phyloP scores from a whole-genome alignment of 2,113 vertebrate species.

The Corythoichthys haematopterus region DNA sequence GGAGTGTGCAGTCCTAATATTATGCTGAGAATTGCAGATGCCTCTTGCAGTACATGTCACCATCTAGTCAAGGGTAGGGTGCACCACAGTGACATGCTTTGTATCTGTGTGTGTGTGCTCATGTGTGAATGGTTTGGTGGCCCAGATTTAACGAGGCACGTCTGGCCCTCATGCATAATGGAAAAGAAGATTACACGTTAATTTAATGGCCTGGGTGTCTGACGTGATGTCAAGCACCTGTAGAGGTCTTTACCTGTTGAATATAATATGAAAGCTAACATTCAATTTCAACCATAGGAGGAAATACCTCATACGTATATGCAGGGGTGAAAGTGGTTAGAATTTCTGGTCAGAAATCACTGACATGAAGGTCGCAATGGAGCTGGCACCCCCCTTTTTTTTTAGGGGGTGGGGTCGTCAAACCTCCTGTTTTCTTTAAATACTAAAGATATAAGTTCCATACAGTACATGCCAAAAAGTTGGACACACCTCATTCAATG shows the following conservation, averaged over 20 bases:
- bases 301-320: slow-evolving; percentile 41
- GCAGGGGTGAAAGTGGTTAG: not conserved
- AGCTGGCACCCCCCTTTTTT: no score
- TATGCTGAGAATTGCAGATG: slow-evolving; percentile 22
- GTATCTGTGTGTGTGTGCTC: slow-evolving; percentile 7
- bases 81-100: slow-evolving; percentile 32
- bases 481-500: no score
- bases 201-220: slow-evolving; percentile 66
- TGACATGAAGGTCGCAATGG: no score
- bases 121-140: slow-evolving; percentile 34
- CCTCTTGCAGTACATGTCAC: slow-evolving; percentile 38
- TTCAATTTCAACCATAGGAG: slow-evolving; percentile 41
- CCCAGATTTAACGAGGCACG: slow-evolving; percentile 70
- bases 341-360: no score
- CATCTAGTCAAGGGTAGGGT: slow-evolving; percentile 46
- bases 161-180: slow-evolving; percentile 74
- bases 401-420: no score
- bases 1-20: slow-evolving; percentile 15
- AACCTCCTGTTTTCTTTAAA: no score
- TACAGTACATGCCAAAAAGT: no score
- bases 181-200: slow-evolving; percentile 67
- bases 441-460: no score
- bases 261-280: slow-evolving; percentile 65
- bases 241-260: slow-evolving; percentile 54
- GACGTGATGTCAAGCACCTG: slow-evolving; percentile 69